These are phyloP conservation scores for Sipha maydis DNA, from an alignment of 2,888 invertebrate species.

Conservation along the genomic window DNA sequence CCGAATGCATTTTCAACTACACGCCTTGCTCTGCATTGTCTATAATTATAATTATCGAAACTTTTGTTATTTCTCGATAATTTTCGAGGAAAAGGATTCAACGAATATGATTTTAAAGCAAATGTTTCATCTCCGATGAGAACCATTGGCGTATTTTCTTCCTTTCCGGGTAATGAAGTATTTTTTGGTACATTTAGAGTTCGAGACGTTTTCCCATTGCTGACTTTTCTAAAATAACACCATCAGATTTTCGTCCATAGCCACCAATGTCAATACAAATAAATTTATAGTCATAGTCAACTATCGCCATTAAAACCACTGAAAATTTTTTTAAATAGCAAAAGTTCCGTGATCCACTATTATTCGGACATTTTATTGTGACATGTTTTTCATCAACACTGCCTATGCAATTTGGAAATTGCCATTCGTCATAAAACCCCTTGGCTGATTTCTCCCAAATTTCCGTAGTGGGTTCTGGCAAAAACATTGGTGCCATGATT, in stretches of 20 bases:
- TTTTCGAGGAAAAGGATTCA: too few relatives aligned
- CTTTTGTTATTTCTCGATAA: too few relatives aligned
- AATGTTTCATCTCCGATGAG: too few relatives aligned
- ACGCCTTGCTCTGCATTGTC: too few relatives aligned
- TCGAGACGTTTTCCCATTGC: neutral
- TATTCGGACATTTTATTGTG: too few relatives aligned
- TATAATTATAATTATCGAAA: too few relatives aligned
- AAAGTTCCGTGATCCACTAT: neutral
- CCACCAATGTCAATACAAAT: constrained; percentile 1
- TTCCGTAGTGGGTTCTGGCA: neutral
- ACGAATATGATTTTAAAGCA: too few relatives aligned
- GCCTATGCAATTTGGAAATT: constrained; percentile 1
- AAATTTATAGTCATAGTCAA: neutral
- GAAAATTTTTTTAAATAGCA: neutral
- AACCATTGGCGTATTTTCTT: too few relatives aligned
- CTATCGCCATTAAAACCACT: neutral
- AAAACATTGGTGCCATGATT: neutral
- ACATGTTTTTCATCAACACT: neutral
- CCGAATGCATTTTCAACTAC: too few relatives aligned
- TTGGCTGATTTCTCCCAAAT: neutral
- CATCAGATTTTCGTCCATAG: too few relatives aligned
- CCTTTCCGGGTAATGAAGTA: too few relatives aligned
- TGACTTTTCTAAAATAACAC: neutral
- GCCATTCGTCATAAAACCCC: neutral
- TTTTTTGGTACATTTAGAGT: too few relatives aligned